A percentile compares a stretch with the other conserved stretches of the same genome.
Evolutionary conservation across 2,888 invertebrate species (phyloP).

Genomic region (Cynaeus angustus): DNA sequence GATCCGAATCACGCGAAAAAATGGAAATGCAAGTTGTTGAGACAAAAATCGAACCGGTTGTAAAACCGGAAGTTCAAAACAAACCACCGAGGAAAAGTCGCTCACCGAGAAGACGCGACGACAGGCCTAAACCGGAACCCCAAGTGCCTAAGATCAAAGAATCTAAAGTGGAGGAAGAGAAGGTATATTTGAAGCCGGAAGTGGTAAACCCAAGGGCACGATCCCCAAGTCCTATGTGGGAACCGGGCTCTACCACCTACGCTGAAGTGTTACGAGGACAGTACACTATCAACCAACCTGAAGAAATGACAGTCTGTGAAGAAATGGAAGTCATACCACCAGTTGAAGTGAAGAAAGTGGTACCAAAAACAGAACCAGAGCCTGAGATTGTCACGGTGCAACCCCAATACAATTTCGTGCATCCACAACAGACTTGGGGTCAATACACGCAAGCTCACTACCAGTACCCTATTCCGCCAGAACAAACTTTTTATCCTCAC

Average conservation of each 20-base stretch:
- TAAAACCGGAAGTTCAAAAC: slow-evolving; percentile 47
- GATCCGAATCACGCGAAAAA: slow-evolving; percentile 43
- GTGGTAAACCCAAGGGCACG: slow-evolving; percentile 70
- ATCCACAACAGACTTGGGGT: slow-evolving; percentile 57
- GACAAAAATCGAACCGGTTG: slow-evolving; percentile 51
- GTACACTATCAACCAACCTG: slow-evolving; percentile 52
- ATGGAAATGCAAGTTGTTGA: slow-evolving; percentile 55
- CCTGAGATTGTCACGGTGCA: slow-evolving; percentile 19
- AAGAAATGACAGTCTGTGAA: slow-evolving; percentile 35
- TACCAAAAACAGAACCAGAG: slow-evolving; percentile 25
- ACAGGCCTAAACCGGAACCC: slow-evolving; percentile 53
- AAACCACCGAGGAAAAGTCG: slow-evolving; percentile 72
- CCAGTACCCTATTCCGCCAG: slow-evolving; percentile 51
- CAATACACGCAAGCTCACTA: slow-evolving; percentile 61
- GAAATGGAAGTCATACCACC: slow-evolving; percentile 36
- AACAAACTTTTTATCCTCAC: slow-evolving; percentile 53
- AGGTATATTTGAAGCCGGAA: slow-evolving; percentile 57
- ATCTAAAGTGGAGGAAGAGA: slow-evolving; percentile 9
- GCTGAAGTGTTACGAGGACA: slow-evolving; percentile 85
- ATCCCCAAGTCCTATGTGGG: slow-evolving; percentile 83
- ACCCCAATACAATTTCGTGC: slow-evolving; percentile 13
- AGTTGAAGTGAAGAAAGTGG: slow-evolving; percentile 22
- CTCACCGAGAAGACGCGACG: slow-evolving; percentile 72
- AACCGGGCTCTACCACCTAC: slow-evolving; percentile 83
- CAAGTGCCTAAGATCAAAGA: slow-evolving; percentile 7